Evolutionary conservation across 2,113 vertebrate genomes (phyloP).

Genomic region (Microcebus griseorufus): DNA sequence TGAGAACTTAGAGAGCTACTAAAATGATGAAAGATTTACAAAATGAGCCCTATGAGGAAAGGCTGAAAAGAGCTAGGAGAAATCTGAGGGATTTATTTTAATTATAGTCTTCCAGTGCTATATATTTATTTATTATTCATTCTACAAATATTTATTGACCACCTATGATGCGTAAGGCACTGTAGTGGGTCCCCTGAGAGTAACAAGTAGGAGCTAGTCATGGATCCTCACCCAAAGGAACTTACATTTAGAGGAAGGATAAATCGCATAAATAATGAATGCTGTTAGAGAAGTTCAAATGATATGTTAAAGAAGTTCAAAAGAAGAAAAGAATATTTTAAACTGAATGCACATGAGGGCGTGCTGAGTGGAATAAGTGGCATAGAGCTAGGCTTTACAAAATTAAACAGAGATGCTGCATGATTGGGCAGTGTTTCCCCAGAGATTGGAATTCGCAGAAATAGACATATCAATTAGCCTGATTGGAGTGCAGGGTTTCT

Average conservation of each 20-base stretch:
- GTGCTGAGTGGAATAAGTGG: neutral
- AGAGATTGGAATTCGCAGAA: neutral
- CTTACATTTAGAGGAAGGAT: neutral
- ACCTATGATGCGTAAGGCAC: neutral
- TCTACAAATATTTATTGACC: constrained; percentile 27
- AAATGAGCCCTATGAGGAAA: constrained; percentile 28
- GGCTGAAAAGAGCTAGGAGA: neutral
- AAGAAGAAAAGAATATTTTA: neutral
- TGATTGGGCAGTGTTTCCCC: neutral
- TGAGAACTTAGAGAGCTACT: constrained; percentile 51
- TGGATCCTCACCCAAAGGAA: constrained; percentile 23
- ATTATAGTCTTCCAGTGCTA: neutral
- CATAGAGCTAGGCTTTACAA: neutral
- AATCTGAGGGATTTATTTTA: constrained; percentile 23
- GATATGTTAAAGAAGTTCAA: neutral
- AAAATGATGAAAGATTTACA: constrained; percentile 41
- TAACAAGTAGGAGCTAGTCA: neutral
- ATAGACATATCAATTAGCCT: neutral
- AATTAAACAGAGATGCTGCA: no score
- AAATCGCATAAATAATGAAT: neutral
- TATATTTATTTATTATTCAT: constrained; percentile 46
- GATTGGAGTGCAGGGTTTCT: neutral
- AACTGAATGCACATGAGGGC: neutral
- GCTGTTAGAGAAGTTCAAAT: neutral
- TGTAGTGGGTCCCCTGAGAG: neutral